phyloP scores from a whole-genome alignment of 2,797 vertebrate species.

The Hemibagrus guttatus region DNA sequence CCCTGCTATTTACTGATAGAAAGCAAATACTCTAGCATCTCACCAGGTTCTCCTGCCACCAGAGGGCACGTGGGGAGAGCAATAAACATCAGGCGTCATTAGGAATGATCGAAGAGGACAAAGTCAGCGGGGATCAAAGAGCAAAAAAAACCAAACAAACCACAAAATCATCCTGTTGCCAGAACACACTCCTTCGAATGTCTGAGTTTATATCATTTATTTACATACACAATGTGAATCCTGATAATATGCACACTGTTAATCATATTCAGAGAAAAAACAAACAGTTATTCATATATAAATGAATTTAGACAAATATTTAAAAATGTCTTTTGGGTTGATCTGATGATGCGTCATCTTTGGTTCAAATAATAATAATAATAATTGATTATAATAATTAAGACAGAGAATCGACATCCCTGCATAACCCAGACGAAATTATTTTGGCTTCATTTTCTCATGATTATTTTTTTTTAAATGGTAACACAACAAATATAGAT shows the following conservation, averaged over 20 bases:
- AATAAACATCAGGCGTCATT: conserved; percentile 26
- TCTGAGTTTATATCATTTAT: neutral
- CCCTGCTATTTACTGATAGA: conserved; percentile 70
- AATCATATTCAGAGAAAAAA: neutral
- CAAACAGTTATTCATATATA: neutral
- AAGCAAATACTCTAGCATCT: conserved; percentile 45
- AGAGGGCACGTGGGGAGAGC: conserved; percentile 51
- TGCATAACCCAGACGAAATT: conserved; percentile 1
- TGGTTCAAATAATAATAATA: conserved; percentile 24
- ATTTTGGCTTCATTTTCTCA: neutral
- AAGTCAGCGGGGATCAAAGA: conserved; percentile 18
- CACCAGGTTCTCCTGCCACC: conserved; percentile 49
- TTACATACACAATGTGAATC: neutral
- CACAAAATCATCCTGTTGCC: neutral
- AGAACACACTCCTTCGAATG: conserved; percentile 14
- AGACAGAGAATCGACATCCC: conserved; percentile 7
- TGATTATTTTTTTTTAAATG: neutral
- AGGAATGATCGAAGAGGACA: conserved; percentile 36
- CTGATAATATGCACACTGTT: neutral
- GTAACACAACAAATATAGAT: neutral
- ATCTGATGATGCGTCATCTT: conserved; percentile 30
- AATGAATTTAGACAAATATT: neutral
- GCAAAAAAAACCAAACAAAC: conserved; percentile 21
- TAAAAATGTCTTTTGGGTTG: neutral
- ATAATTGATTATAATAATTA: neutral